Conservation (phyloP, 35 echinoderm and acorn worm species). For the Heliocidaris tuberculata region DNA sequence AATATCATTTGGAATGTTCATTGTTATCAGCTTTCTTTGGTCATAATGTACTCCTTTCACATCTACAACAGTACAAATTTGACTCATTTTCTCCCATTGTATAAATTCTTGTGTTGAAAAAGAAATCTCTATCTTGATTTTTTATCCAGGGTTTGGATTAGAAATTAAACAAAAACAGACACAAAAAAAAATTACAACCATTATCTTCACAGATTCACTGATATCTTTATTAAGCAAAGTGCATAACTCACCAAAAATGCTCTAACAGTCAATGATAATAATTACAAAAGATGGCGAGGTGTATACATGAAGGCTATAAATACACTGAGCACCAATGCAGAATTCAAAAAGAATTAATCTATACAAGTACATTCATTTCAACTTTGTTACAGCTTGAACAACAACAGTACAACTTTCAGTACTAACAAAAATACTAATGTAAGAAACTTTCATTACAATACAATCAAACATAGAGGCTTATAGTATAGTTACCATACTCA, state of each 20-base stretch:
- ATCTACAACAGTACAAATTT: too few relatives aligned
- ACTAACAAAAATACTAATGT: too few relatives aligned
- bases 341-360: background rate
- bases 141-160: too few relatives aligned
- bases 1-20: too few relatives aligned
- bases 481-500: background rate
- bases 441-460: background rate
- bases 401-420: background rate
- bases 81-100: too few relatives aligned
- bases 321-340: background rate
- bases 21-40: too few relatives aligned
- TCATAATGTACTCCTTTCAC: too few relatives aligned
- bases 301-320: background rate
- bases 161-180: too few relatives aligned
- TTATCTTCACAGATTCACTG: background rate
- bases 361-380: background rate
- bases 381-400: background rate
- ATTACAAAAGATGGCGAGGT: background rate
- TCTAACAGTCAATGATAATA: background rate
- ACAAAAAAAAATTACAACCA: background rate
- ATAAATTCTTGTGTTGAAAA: too few relatives aligned
- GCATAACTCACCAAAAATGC: background rate
- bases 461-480: background rate
- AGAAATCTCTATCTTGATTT: too few relatives aligned
- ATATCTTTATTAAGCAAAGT: conserved; percentile 5